A percentile compares a stretch with the other conserved stretches of the same genome.
These are phyloP conservation scores for Monomorium pharaonis DNA, from an alignment of 1,140 invertebrate genomes.

Conservation along the genomic window DNA sequence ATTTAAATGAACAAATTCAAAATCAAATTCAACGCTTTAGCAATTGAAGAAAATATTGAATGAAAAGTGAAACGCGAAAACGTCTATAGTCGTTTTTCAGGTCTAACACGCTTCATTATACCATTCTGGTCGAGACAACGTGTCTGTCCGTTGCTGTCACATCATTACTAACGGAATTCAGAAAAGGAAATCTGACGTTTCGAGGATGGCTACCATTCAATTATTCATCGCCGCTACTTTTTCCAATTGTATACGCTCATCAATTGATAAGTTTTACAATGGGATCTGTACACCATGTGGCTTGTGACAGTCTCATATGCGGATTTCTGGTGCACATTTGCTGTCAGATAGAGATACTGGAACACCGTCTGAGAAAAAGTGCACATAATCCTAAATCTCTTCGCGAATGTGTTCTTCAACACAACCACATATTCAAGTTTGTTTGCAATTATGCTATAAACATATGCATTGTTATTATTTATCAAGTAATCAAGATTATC, in stretches of 20 bases:
- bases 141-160: slow-evolving; percentile 31
- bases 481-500: too few species aligned
- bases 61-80: slow-evolving; percentile 20
- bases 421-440: slow-evolving; percentile 69
- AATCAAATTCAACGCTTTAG: background rate
- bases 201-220: slow-evolving; percentile 39
- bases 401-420: slow-evolving; percentile 59
- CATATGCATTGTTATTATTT: background rate
- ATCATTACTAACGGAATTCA: slow-evolving; percentile 54
- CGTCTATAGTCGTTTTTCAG: slow-evolving; percentile 39
- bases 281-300: slow-evolving; percentile 39
- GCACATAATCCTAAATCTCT: background rate
- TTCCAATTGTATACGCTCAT: slow-evolving; percentile 50
- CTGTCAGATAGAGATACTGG: slow-evolving; percentile 66
- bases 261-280: slow-evolving; percentile 53
- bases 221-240: background rate
- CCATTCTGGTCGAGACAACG: slow-evolving; percentile 51
- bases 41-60: background rate
- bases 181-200: slow-evolving; percentile 44
- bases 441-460: background rate
- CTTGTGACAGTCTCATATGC: slow-evolving; percentile 62
- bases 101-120: slow-evolving; percentile 42
- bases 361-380: slow-evolving; percentile 53
- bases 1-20: background rate
- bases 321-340: slow-evolving; percentile 66